A percentile compares a stretch with the other conserved stretches of the same genome.
phyloP scores from a whole-genome alignment of 2,797 vertebrate species.

The Chelon labrosus region DNA sequence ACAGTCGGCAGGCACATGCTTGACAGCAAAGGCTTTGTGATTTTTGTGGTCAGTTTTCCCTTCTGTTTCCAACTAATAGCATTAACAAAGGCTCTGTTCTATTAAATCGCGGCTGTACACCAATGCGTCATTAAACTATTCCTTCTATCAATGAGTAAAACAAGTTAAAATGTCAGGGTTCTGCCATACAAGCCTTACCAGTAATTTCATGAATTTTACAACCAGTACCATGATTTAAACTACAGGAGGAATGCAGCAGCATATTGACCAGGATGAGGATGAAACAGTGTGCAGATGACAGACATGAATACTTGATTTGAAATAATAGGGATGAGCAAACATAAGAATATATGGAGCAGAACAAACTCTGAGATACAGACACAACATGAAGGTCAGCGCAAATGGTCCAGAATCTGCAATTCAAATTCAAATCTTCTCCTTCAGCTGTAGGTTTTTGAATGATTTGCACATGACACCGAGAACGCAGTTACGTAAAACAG shows the following conservation, averaged over 20 bases:
- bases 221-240: neutral
- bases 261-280: neutral
- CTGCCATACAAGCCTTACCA: neutral
- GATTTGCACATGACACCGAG: constrained; percentile 28
- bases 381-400: neutral
- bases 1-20: too few relatives aligned
- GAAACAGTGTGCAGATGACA: neutral
- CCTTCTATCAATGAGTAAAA: neutral
- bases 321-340: constrained; percentile 5
- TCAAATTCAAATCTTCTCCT: constrained; percentile 11
- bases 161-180: neutral
- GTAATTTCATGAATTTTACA: neutral
- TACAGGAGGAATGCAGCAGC: neutral
- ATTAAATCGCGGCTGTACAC: neutral
- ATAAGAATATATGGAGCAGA: neutral
- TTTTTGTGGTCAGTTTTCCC: too few relatives aligned
- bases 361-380: neutral
- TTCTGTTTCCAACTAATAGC: too few relatives aligned
- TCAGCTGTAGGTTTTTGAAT: neutral
- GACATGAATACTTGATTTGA: neutral
- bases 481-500: constrained; percentile 45
- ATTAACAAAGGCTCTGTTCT: too few relatives aligned
- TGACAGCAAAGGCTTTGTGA: too few relatives aligned
- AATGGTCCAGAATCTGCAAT: constrained; percentile 19
- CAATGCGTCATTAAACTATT: neutral